A percentile compares a stretch with the other conserved stretches of the same genome.
phyloP scores from a whole-genome alignment of 1,140 invertebrate species.

The Drusus annulatus region DNA sequence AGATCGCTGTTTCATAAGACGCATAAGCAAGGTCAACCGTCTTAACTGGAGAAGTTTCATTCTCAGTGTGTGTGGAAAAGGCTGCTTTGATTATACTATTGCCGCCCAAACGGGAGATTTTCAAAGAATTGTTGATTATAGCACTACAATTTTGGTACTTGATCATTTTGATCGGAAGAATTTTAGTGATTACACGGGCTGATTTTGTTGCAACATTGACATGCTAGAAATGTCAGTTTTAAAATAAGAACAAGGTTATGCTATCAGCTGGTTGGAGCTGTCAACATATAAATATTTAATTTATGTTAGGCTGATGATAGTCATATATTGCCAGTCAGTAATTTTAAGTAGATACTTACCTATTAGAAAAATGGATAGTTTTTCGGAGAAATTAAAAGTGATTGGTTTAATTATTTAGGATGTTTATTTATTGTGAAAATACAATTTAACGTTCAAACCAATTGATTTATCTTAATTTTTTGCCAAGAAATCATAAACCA shows the following conservation, averaged over 20 bases:
- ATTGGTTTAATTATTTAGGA: too few relatives aligned
- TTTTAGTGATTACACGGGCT: conserved; percentile 2
- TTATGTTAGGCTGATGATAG: not conserved
- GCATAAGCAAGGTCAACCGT: conserved; percentile 73
- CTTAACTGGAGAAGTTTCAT: conserved; percentile 32
- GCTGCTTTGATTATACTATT: not conserved
- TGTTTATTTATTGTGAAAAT: too few relatives aligned
- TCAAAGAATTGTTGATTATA: conserved; percentile 25
- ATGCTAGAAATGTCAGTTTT: conserved; percentile 29
- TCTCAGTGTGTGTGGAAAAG: conserved; percentile 40
- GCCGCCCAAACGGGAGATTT: conserved; percentile 24
- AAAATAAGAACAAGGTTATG: conserved; percentile 45
- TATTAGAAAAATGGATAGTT: too few relatives aligned
- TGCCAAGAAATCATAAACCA: too few relatives aligned
- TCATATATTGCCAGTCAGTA: too few relatives aligned
- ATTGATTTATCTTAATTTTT: too few relatives aligned
- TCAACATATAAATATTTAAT: conserved; percentile 21
- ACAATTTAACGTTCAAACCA: too few relatives aligned
- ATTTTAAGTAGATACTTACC: too few relatives aligned
- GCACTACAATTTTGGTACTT: conserved; percentile 41
- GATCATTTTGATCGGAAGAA: conserved; percentile 34
- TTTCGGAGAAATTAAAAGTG: too few relatives aligned
- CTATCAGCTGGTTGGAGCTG: conserved; percentile 38
- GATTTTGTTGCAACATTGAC: conserved; percentile 32
- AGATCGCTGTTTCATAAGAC: conserved; percentile 68